Evolutionary conservation across 2,888 invertebrate genomes (phyloP).

Genomic region (Danaus chrysippus): DNA sequence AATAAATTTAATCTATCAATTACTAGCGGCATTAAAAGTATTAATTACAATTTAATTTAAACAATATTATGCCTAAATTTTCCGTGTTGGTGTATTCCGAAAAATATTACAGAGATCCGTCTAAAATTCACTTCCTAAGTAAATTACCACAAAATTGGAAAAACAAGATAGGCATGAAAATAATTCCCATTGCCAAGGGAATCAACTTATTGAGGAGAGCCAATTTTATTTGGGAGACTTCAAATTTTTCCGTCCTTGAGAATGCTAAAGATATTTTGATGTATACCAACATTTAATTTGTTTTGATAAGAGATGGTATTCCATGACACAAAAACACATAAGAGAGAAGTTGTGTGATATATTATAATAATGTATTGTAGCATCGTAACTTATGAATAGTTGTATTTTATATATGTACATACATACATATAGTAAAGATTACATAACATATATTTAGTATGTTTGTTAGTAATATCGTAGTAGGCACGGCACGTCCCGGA

Average conservation of each 20-base stretch:
- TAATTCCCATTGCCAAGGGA: constrained; percentile 68
- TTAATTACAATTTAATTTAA: no score
- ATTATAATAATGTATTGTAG: not conserved
- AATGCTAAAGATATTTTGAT: not conserved
- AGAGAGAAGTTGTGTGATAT: not conserved
- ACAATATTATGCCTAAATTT: not conserved
- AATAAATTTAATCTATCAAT: no score
- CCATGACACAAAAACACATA: not conserved
- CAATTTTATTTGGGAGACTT: constrained; percentile 55
- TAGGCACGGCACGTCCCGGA: constrained; percentile 2
- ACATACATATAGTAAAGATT: not conserved
- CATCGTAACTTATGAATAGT: not conserved
- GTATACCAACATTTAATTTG: constrained; percentile 1
- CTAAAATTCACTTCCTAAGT: constrained; percentile 40
- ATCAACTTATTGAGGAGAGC: constrained; percentile 63
- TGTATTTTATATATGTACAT: not conserved
- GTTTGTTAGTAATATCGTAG: not conserved
- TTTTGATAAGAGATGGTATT: not conserved
- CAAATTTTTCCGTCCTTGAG: constrained; percentile 39
- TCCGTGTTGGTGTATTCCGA: not conserved
- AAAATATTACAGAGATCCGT: constrained; percentile 19
- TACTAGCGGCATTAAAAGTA: no score
- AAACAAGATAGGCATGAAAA: constrained; percentile 64
- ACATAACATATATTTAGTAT: not conserved
- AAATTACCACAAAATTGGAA: constrained; percentile 63